These are phyloP conservation scores for Microtus richardsoni DNA, from an alignment of 2,113 vertebrate genomes.

Conservation along the genomic window DNA sequence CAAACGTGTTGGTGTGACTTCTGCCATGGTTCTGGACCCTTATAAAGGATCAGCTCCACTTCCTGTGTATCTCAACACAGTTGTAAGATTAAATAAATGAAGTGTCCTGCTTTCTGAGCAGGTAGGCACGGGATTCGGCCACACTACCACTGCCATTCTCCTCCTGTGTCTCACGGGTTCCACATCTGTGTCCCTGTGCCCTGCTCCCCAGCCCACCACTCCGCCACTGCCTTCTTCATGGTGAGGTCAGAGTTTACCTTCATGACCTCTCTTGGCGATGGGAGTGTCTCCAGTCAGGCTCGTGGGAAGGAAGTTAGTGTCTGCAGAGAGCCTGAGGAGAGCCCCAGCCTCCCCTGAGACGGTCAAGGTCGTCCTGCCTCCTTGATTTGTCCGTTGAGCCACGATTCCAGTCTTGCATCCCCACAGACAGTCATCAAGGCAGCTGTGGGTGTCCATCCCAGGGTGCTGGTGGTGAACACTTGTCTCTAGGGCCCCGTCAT, in stretches of 20 bases:
- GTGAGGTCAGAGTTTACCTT: neutral
- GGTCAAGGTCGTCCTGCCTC: neutral
- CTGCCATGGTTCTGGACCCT: neutral
- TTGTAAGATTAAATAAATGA: neutral
- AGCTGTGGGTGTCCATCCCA: neutral
- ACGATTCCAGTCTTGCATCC: neutral
- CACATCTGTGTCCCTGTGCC: neutral
- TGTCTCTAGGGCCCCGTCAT: neutral
- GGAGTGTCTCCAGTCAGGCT: rapidly evolving
- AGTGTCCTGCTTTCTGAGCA: neutral
- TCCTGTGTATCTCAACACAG: neutral
- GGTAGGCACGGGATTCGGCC: too few species aligned
- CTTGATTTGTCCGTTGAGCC: neutral
- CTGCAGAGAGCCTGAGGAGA: neutral
- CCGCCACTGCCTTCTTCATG: too few species aligned
- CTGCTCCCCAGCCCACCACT: neutral
- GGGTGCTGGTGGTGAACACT: rapidly evolving
- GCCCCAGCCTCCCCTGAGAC: neutral
- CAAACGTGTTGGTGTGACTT: rapidly evolving
- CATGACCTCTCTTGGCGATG: rapidly evolving
- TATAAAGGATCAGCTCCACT: neutral
- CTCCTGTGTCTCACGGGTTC: neutral
- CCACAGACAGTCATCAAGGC: rapidly evolving
- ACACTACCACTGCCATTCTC: neutral
- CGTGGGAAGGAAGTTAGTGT: neutral